phyloP scores from a whole-genome alignment of 2,888 invertebrate species.

The Acleris laterana region DNA sequence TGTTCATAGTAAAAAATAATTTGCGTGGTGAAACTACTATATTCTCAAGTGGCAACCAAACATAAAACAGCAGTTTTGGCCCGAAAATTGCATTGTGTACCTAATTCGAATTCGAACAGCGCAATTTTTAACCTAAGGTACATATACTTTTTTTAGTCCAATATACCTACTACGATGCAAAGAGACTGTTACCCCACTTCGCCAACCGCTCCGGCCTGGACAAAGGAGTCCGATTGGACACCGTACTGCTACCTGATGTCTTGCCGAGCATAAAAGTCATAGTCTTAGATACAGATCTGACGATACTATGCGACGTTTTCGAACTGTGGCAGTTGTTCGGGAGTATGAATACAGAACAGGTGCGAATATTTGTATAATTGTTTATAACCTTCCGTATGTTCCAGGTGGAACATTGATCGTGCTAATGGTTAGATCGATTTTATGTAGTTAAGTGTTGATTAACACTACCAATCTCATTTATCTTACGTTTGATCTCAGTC shows the following conservation, averaged over 20 bases:
- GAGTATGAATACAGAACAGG: constrained; percentile 88
- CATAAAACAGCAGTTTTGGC: too few species aligned
- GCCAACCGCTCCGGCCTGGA: background rate
- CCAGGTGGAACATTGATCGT: too few species aligned
- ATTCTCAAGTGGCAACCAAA: too few species aligned
- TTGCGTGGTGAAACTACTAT: too few species aligned
- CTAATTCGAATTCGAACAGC: background rate
- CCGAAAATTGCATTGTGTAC: too few species aligned
- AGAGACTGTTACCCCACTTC: background rate
- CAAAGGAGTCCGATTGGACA: background rate
- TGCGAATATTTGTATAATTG: constrained; percentile 45
- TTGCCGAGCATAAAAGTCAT: constrained; percentile 89
- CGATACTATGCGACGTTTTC: constrained; percentile 91
- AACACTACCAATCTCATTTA: too few species aligned
- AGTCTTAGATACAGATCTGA: constrained; percentile 94
- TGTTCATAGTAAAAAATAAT: too few species aligned
- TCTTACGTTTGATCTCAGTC: too few species aligned
- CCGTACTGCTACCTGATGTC: constrained; percentile 87
- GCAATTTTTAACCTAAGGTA: background rate
- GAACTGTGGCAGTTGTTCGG: constrained; percentile 91
- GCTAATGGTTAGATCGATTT: too few species aligned
- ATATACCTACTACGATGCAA: background rate
- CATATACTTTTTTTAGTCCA: background rate
- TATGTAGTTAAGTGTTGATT: too few species aligned
- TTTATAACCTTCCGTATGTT: too few species aligned